Percentiles rank a stretch among this genome's conserved stretches.
Conservation (phyloP, 2,113 vertebrate species). For the Donacobius atricapilla region DNA sequence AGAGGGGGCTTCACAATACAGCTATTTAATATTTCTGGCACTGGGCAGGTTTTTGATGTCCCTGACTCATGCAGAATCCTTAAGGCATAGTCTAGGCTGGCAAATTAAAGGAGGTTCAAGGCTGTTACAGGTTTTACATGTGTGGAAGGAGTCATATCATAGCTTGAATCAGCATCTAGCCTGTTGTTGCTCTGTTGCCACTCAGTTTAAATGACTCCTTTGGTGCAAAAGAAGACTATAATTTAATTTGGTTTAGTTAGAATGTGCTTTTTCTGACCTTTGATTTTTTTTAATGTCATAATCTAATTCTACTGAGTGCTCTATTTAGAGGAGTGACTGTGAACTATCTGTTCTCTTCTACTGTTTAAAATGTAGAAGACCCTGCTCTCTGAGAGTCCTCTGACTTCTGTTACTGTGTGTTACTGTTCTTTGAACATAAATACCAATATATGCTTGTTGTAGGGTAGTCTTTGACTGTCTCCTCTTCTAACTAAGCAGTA, state of each 20-base stretch:
- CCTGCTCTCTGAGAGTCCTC: neutral
- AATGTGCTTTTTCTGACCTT: neutral
- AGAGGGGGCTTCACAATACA: neutral
- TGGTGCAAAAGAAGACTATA: neutral
- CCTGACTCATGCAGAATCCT: neutral
- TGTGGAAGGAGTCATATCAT: neutral
- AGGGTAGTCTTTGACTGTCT: neutral
- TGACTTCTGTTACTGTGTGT: neutral
- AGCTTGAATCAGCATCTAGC: neutral
- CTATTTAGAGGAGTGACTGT: neutral
- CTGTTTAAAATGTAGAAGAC: neutral
- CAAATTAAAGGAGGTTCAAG: neutral
- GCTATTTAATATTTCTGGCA: neutral
- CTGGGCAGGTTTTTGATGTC: neutral
- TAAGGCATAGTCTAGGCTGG: neutral
- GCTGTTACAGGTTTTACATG: neutral
- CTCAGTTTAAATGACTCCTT: neutral
- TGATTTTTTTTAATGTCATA: neutral
- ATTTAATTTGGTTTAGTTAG: neutral
- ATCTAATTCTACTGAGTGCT: neutral
- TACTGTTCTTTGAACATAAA: neutral
- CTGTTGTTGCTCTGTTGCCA: neutral
- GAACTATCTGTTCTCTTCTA: too few relatives aligned
- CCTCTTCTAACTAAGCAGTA: neutral
- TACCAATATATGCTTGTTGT: neutral